Base-by-base conservation (phyloP, 92 coral and sea anemone species). In the Epizoanthus fatuus region DNA sequence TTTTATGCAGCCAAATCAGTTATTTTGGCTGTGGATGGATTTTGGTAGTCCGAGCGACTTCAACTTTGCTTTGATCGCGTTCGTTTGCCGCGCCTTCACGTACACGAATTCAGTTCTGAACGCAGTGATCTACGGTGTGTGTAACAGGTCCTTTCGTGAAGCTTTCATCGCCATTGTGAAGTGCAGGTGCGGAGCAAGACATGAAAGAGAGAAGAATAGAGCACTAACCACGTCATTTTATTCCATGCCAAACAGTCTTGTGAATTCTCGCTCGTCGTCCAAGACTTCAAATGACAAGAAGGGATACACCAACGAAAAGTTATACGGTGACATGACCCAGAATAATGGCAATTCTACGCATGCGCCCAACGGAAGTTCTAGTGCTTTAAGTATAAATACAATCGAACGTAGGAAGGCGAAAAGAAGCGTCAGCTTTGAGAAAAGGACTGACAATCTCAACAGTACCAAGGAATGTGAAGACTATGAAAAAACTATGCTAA, bases 1-100 rank as follows among this genome's bases (percentile, higher is more conserved):
- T 16, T 95, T 97, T 52, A 97, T 94, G 94, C 93, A 95, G 47
- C 99, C 99, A 5, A 92, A 97, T 40, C 98, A 97, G 47, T 75
- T 97, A 17, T 89, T 94, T 12, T 97, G 98, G 98, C 66, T 97
- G 29, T 83, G 93, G 40, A 59, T 75, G 32, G 98, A 93, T 35
- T 95, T 90, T 52, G 86, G 74, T 2, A 87, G 89, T 53, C 72
- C 92, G 51, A 69, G 94, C 8, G 75, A 91, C n/a, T 72, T 69
- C 19, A 83, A 96, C 44, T 57, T 87, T 13, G 87, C 47, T 17
- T 69, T 96, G 40, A 80, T 96, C 3, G 91, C 92, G 0, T 93
- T 96, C 32, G 47, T 93, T 7, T 96, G 99, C 51, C 83, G 93
- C 3, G 96, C 91, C 45, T 96, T 93, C 58, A 96, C 99, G 9